Percentiles rank a stretch among this genome's conserved stretches.
These are phyloP conservation scores for Hyperoplus lanceolatus DNA, from an alignment of 2,797 vertebrate genomes.

Conservation along the genomic window DNA sequence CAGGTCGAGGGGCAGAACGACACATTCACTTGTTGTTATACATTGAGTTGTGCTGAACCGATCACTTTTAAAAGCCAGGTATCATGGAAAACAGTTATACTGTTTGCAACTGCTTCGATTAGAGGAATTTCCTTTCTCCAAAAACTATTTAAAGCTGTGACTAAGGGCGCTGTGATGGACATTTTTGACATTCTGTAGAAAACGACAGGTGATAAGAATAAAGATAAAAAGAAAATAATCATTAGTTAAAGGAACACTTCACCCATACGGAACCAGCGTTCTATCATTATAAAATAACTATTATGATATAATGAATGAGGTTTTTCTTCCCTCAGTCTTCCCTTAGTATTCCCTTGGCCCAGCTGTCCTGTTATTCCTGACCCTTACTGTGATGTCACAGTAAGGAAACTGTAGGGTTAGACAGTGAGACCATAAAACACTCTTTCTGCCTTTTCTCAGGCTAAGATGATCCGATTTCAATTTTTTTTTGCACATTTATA, in stretches of 20 bases:
- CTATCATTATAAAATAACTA: no score
- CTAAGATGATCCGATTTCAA: no score
- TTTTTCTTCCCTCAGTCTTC: no score
- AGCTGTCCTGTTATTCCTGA: no score
- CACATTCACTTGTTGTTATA: not conserved
- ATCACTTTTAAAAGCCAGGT: not conserved
- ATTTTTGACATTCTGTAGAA: not conserved
- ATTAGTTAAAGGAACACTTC: not conserved
- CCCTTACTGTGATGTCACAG: no score
- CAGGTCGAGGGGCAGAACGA: conserved; percentile 3
- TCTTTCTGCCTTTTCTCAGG: no score
- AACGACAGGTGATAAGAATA: not conserved
- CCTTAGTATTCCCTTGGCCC: no score
- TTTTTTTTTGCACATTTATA: no score
- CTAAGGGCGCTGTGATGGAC: not conserved
- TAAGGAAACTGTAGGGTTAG: no score
- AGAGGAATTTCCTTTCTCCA: not conserved
- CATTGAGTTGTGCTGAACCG: not conserved
- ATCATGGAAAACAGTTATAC: not conserved
- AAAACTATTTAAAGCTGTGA: not conserved
- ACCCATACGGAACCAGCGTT: no score
- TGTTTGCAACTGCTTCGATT: not conserved
- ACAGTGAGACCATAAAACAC: no score
- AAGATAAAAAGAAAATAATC: not conserved
- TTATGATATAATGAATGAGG: no score